Percentiles rank a stretch among this genome's conserved stretches.
Evolutionary conservation across 2,113 vertebrate species (phyloP).

Genomic region (Melanocharis versteri): DNA sequence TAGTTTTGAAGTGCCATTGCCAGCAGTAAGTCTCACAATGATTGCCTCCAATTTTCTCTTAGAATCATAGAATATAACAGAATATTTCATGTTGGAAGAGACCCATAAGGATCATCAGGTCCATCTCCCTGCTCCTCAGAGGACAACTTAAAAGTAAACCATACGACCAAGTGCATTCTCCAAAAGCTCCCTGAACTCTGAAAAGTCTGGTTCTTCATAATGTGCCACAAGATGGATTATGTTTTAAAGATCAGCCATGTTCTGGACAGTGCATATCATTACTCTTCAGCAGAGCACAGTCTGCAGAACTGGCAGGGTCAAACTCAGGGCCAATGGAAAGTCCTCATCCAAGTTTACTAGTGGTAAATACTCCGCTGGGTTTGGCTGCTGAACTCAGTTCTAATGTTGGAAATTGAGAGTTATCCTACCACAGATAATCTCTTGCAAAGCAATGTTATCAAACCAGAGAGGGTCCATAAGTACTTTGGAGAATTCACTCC

Average conservation of each 20-base stretch:
- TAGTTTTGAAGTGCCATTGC: neutral
- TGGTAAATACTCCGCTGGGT: neutral
- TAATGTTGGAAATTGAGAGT: neutral
- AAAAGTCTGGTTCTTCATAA: neutral
- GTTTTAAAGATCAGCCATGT: neutral
- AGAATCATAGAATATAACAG: neutral
- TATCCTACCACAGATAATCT: neutral
- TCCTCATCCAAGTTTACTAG: neutral
- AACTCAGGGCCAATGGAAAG: neutral
- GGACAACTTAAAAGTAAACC: neutral
- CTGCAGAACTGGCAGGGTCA: neutral
- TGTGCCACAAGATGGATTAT: neutral
- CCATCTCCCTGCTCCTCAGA: neutral
- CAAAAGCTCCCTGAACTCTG: neutral
- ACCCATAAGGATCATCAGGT: neutral
- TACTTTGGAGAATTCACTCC: neutral
- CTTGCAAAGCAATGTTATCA: neutral
- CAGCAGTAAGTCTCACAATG: neutral
- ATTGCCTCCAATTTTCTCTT: neutral
- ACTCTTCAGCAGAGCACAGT: neutral
- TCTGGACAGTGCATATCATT: neutral
- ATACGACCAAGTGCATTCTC: neutral
- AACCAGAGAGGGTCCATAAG: neutral
- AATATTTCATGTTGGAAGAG: neutral
- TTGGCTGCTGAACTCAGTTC: neutral